phyloP scores from a whole-genome alignment of 1,140 invertebrate species.

The Leguminivora glycinivorella region DNA sequence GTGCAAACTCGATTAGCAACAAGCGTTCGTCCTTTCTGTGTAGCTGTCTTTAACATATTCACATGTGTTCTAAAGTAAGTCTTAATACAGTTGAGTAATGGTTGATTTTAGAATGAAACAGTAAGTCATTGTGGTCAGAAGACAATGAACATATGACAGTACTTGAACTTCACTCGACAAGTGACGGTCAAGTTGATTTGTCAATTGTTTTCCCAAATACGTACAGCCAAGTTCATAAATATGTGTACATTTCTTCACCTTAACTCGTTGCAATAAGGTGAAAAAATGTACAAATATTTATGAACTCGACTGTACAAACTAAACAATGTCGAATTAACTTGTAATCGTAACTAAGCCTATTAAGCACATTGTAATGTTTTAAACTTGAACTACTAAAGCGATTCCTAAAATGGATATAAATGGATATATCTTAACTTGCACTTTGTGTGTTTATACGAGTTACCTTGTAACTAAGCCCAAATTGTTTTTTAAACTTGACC shows the following conservation, averaged over 20 bases:
- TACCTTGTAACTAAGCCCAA: background rate
- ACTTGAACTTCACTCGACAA: conserved; percentile 5
- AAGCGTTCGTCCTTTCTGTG: background rate
- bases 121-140: background rate
- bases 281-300: too few relatives aligned
- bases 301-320: too few relatives aligned
- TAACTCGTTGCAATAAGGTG: too few relatives aligned
- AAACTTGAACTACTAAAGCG: background rate
- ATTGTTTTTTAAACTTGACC: background rate
- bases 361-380: background rate
- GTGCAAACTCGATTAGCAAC: background rate
- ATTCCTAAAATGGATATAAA: too few relatives aligned
- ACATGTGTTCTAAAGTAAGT: background rate
- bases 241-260: too few relatives aligned
- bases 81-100: background rate
- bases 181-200: conserved; percentile 1
- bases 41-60: background rate
- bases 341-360: background rate
- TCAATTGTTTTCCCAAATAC: conserved; percentile 1
- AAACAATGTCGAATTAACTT: background rate
- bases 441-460: too few relatives aligned
- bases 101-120: background rate
- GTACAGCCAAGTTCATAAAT: background rate
- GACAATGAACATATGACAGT: background rate
- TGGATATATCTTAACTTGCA: too few relatives aligned